Conservation (phyloP, 2,888 invertebrate species). For the Stenolophus ochropezus region DNA sequence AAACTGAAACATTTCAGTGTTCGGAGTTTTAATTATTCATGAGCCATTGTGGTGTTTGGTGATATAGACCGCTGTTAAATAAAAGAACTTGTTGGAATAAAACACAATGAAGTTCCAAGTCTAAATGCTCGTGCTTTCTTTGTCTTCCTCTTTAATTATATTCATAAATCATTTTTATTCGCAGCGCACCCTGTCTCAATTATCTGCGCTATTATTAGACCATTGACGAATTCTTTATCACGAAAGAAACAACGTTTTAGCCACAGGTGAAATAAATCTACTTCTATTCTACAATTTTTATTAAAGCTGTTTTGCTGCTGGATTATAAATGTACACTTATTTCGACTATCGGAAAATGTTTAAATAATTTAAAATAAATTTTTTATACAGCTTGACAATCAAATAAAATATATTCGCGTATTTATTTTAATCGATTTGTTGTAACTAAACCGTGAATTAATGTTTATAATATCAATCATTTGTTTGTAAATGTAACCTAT, state of each 20-base stretch:
- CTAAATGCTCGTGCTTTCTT: not conserved
- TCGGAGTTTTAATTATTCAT: constrained; percentile 17
- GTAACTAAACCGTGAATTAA: no score
- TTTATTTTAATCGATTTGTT: no score
- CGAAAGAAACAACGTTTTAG: not conserved
- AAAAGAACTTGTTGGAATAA: constrained; percentile 22
- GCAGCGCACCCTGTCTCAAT: constrained; percentile 17
- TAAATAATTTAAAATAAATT: not conserved
- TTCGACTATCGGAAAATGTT: not conserved
- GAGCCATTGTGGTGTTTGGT: not conserved
- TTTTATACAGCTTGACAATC: no score
- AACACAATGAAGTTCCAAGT: constrained; percentile 1
- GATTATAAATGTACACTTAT: not conserved
- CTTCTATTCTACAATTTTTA: constrained; percentile 13
- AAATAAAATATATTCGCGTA: no score
- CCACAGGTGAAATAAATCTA: constrained; percentile 26
- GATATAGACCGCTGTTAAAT: constrained; percentile 15
- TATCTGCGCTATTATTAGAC: constrained; percentile 12
- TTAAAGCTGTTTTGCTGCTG: not conserved
- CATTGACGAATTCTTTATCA: constrained; percentile 15
- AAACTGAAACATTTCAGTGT: not conserved
- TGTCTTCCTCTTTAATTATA: constrained; percentile 20
- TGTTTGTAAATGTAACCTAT: no score
- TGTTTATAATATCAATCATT: no score
- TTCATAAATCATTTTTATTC: constrained; percentile 40